Conservation (phyloP, 2,797 vertebrate genomes). For the Pipistrellus pipistrellus region DNA sequence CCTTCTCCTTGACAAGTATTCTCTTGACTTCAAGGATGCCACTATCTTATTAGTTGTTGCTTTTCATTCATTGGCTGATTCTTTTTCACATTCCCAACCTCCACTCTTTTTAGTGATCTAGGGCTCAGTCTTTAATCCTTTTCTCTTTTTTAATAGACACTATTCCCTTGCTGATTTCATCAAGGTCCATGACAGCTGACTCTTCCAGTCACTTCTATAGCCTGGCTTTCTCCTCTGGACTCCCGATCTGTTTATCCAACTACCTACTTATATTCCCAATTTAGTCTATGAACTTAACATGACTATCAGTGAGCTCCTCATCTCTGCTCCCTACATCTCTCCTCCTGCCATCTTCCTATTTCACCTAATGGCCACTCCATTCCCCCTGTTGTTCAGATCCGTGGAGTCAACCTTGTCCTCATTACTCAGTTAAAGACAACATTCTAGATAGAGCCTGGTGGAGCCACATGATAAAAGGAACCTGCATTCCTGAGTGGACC, state of each 20-base stretch:
- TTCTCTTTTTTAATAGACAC: not conserved
- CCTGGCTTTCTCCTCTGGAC: not conserved
- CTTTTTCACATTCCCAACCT: not conserved
- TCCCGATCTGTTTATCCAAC: not conserved
- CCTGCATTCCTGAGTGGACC: not conserved
- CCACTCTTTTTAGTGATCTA: not conserved
- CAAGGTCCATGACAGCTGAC: not conserved
- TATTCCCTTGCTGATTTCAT: not conserved
- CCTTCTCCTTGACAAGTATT: not conserved
- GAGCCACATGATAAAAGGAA: not conserved
- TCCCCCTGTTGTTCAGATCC: not conserved
- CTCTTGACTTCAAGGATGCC: not conserved
- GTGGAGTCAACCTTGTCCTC: not conserved
- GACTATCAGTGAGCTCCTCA: not conserved
- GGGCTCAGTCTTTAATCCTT: not conserved
- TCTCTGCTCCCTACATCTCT: not conserved
- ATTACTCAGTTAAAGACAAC: not conserved
- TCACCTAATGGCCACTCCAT: not conserved
- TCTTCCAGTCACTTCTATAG: not conserved
- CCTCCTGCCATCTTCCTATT: not conserved
- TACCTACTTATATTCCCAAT: not conserved
- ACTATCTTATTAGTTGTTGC: not conserved
- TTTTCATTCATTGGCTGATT: not conserved
- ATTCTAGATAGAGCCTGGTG: not conserved
- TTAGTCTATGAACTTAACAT: not conserved